Evolutionary conservation across 2,113 vertebrate genomes (phyloP).

Genomic region (Lepidothrix coronata): DNA sequence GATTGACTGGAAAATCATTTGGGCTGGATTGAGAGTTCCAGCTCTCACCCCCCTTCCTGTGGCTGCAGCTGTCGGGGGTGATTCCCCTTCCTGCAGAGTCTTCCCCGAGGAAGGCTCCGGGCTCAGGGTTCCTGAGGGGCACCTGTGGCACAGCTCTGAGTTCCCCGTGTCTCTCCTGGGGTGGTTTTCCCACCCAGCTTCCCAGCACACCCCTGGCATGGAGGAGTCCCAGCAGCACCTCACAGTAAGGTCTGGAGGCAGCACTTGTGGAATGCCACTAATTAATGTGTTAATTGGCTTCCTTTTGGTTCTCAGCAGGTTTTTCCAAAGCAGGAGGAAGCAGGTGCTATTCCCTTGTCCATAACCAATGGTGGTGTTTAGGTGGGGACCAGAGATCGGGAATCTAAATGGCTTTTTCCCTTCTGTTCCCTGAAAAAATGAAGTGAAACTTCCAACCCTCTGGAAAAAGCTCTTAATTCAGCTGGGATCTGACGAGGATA

Average conservation of each 20-base stretch:
- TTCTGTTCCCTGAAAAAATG: background rate
- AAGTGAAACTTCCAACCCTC: background rate
- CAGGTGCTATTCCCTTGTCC: background rate
- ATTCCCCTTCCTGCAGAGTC: background rate
- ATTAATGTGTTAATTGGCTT: background rate
- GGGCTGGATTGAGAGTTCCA: background rate
- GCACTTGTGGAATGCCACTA: background rate
- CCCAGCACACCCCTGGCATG: background rate
- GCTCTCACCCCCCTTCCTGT: background rate
- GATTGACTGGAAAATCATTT: background rate
- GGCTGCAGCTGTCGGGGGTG: background rate
- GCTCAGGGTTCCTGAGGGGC: background rate
- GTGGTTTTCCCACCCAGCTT: background rate
- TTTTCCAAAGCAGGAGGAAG: background rate
- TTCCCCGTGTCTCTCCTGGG: fast-evolving
- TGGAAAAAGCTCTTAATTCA: background rate
- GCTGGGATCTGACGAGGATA: background rate
- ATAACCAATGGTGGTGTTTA: background rate
- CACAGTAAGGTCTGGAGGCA: background rate
- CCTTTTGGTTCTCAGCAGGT: background rate
- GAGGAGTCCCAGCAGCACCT: background rate
- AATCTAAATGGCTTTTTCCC: background rate
- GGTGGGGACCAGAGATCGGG: background rate
- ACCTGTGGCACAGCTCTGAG: background rate
- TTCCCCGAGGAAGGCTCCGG: background rate